Evolutionary conservation across 1,140 invertebrate species (phyloP), one percentile per base, ranked within the genome.

Genomic region (Temnothorax longispinosus): DNA sequence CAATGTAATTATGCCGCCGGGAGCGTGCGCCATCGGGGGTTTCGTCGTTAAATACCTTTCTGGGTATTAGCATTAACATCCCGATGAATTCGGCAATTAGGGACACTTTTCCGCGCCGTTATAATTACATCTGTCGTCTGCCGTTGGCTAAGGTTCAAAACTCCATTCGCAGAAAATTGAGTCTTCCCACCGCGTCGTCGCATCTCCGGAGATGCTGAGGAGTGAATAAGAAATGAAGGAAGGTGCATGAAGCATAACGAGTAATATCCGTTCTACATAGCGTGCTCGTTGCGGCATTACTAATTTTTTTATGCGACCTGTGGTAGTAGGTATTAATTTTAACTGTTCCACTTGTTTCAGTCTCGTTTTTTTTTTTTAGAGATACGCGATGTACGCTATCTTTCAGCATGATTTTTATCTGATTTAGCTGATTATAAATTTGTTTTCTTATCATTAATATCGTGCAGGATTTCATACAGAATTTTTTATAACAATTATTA

Each of bases 21-120:
- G 64, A 54, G 78, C 64, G 35, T 41, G 35, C 50, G 41, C 44
- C 65, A 52, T 50, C 10, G 11, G 52, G 27, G 52, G 52, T 64
- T 78, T 78, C 56, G 62, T 64, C 38, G 60, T 32, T 64, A 74
- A 85, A 85, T 65, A 71, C 18, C 56, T 76, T 10, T 44, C 38
- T 54, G 13, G 41, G 65, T 27, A 86, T 76, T 74, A 76, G 81
- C 60, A 56, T 80, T 86, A 78, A 38, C 85, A 35, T 76, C 41
- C 75, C 35, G 67, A 72, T 62, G 38, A 65, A 89, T 90, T 90
- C 82, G 80, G 76, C 86, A 90, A 90, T 89, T 90, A 90, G 64
- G 64, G 54, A 89, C 78, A 78, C 85, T 89, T 84, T 90, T 84
- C 87, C 44, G 69, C 86, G 44, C 60, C 89, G 60, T 80, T 84